Evolutionary conservation across 2,888 invertebrate species (phyloP), one percentile per base, ranked within the genome.

Genomic region (Mylabris sibirica): DNA sequence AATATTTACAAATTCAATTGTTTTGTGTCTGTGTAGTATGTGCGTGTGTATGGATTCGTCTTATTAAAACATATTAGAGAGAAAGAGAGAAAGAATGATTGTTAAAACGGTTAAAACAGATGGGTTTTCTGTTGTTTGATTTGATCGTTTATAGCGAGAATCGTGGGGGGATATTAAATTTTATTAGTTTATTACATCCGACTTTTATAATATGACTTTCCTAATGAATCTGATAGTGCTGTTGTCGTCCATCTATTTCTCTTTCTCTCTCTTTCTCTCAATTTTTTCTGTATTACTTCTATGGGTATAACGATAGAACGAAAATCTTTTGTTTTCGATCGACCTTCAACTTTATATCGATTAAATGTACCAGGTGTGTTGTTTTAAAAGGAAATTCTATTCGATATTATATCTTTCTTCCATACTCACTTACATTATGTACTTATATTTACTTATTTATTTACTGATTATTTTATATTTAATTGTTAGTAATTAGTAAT

Each of bases 141-240:
- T 74, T 74, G 74, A 73, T 78, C 14, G 14, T 78, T 79, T 79
- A 79, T 74, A n/a, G 38, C 14, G 38, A 14, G 38, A 38, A 14
- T 11, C 12, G 38, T 41, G n/a, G 77, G 72, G 66, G 68, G 75
- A 74, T 78, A 76, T 79, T 78, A 79, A 79, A 76, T 78, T 79
- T 79, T 79, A 79, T 78, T 76, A 63, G 75, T 79, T 79, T 79
- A 78, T 78, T 76, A 76, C 76, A 75, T 75, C 74, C 73, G 74
- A 73, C 73, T 75, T 75, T 73, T 73, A 72, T 30, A 73, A 73
- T 71, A 74, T 74, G 76, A 74, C 76, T 73, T 75, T 76, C 74
- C 75, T 74, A 76, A 78, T 77, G 75, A 77, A 78, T 76, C 63
- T 35, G 65, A 65, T 38, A 38, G 38, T 38, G 4, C 14, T n/a